Evolutionary conservation across 2,797 vertebrate species (phyloP).

Genomic region (Trematomus bernacchii): DNA sequence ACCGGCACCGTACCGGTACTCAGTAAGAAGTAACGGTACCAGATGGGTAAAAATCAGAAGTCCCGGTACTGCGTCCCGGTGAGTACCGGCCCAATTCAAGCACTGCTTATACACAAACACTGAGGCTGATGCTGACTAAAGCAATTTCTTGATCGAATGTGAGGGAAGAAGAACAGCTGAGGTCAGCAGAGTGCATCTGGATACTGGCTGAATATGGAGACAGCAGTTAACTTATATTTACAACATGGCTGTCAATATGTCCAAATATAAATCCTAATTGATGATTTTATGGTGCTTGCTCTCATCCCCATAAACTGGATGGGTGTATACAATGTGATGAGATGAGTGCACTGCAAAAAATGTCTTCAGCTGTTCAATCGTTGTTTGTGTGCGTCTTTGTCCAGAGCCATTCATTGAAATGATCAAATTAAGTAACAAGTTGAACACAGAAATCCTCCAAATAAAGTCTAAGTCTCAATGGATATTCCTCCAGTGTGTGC

Average conservation of each 20-base stretch:
- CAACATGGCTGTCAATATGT: not conserved
- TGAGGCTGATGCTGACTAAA: slow-evolving; percentile 27
- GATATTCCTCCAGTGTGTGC: not conserved
- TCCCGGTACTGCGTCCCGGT: no score
- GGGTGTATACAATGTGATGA: not conserved
- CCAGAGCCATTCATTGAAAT: not conserved
- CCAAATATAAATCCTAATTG: slow-evolving; percentile 1
- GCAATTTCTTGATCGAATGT: slow-evolving; percentile 21
- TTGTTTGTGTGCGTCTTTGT: not conserved
- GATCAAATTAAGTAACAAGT: not conserved
- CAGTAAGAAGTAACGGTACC: no score
- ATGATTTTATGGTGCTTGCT: not conserved
- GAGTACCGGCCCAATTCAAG: no score
- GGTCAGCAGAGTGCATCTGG: slow-evolving; percentile 18
- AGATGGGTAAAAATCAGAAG: no score
- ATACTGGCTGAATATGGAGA: not conserved
- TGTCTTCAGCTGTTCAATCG: not conserved
- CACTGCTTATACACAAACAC: not conserved
- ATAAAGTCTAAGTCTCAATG: not conserved
- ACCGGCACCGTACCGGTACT: no score
- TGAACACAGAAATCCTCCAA: not conserved
- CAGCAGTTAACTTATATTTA: not conserved
- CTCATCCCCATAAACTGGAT: not conserved
- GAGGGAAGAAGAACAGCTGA: slow-evolving; percentile 35
- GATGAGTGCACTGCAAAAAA: not conserved